A percentile compares a stretch with the other conserved stretches of the same genome.
These are phyloP conservation scores for Chymomyza caudatula DNA, from an alignment of 2,888 invertebrate genomes.

Conservation along the genomic window DNA sequence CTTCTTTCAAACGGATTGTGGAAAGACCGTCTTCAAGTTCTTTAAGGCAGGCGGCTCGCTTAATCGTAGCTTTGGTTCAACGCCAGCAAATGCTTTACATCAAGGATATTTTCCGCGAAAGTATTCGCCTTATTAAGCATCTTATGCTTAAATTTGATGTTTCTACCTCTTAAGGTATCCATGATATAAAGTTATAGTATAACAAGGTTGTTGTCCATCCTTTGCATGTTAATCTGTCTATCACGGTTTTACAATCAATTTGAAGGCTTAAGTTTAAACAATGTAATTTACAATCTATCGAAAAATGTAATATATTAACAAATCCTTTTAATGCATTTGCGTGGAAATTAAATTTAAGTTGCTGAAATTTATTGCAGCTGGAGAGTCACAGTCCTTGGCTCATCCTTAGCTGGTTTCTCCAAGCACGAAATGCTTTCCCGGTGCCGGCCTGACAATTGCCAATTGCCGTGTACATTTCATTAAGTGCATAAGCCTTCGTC, in stretches of 20 bases:
- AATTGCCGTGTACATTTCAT: slow-evolving; percentile 73
- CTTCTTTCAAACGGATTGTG: no score
- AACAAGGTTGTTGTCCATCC: neutral
- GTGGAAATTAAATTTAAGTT: slow-evolving; percentile 59
- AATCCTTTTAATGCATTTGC: slow-evolving; percentile 53
- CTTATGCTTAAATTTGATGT: no score
- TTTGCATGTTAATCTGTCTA: no score
- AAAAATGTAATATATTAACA: slow-evolving; percentile 4
- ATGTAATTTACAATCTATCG: neutral
- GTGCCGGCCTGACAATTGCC: slow-evolving; percentile 18
- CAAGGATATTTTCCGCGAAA: no score
- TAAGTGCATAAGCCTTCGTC: slow-evolving; percentile 71
- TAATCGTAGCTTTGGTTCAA: no score
- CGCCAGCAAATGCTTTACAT: no score
- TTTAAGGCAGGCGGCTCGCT: no score
- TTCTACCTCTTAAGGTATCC: no score
- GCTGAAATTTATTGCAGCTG: slow-evolving; percentile 54
- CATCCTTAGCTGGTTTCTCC: slow-evolving; percentile 14
- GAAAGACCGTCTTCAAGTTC: no score
- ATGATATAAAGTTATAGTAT: no score
- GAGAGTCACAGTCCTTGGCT: neutral
- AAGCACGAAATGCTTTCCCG: slow-evolving; percentile 8
- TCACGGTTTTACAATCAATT: neutral
- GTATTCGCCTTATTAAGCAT: no score
- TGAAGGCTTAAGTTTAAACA: neutral